Base-by-base conservation (phyloP, 2,888 invertebrate species). In the Hemithea aestivaria region DNA sequence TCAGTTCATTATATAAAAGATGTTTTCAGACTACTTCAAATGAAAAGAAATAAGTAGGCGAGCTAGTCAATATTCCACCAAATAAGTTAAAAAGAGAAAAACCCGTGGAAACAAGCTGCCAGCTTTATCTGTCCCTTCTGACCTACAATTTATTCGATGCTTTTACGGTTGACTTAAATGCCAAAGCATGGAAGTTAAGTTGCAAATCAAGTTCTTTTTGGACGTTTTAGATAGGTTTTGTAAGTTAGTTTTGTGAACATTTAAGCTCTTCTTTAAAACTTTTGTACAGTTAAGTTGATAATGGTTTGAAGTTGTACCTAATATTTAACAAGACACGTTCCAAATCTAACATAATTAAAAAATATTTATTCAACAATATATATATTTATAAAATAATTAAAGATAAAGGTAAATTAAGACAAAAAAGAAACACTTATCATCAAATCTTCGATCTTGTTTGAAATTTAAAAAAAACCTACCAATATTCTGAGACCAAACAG, bases 101-200 rank as follows among this genome's bases (percentile, higher is more conserved):
- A 73, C 62, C 64, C 55, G 58, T 61, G 65, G 67, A 76, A 76
- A 73, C 67, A 66, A 70, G 66, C 62, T 72, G 56, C 56, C 58
- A 72, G 68, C 64, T 83, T 84, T 83, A 83, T 85, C 79, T 83
- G 80, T 84, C 83, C 84, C 82, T 80, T 79, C 77, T 80, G 84
- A 83, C 84, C 81, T 78, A 84, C 82, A 82, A 83, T 84, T 83
- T 81, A 83, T 82, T 81, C 77, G 75, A 76, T 78, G 79, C 73
- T 78, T 83, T 83, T 76, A 81, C 82, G 82, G 75, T 78, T 79
- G 81, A 82, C 74, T 82, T 75, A 83, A 83, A 83, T 73, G 80
- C 78, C 80, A 81, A 83, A 83, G 81, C 77, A 81, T 73, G 68
- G 68, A 75, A 76, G 71, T 75, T 66, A 70, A 73, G 64, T 77